Conservation (phyloP, 2,113 vertebrate species). For the human region DNA sequence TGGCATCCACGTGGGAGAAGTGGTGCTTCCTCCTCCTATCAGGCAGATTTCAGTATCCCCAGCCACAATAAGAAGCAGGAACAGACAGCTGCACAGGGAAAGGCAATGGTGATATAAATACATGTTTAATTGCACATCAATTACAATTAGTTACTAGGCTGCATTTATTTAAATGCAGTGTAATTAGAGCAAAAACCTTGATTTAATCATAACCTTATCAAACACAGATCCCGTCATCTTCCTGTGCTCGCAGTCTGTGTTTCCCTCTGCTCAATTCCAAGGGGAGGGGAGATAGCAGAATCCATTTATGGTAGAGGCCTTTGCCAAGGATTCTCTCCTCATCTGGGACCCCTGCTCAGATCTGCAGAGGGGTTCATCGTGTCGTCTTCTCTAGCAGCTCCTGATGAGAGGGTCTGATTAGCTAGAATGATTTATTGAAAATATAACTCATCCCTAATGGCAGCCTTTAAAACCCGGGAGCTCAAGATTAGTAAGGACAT, state of each 20-base stretch:
- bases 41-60: not conserved
- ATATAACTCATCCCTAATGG: slow-evolving; percentile 78
- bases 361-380: not conserved
- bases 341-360: slow-evolving; percentile 60
- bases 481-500: slow-evolving; percentile 73
- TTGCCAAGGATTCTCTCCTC: slow-evolving; percentile 27
- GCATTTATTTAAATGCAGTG: slow-evolving; percentile 87
- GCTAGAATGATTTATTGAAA: slow-evolving; percentile 80
- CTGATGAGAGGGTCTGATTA: slow-evolving; percentile 81
- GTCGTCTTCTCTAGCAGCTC: slow-evolving; percentile 70
- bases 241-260: slow-evolving; percentile 9
- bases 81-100: slow-evolving; percentile 81
- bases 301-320: slow-evolving; percentile 56
- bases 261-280: slow-evolving; percentile 18
- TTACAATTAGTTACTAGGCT: slow-evolving; percentile 88
- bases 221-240: slow-evolving; percentile 75
- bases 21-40: not conserved
- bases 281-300: slow-evolving; percentile 5
- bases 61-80: slow-evolving; percentile 78
- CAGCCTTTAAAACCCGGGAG: slow-evolving; percentile 80
- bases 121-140: slow-evolving; percentile 88
- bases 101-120: slow-evolving; percentile 86
- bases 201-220: slow-evolving; percentile 87
- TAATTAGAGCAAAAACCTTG: slow-evolving; percentile 87
- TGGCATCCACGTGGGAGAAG: not conserved